Evolutionary conservation across 2,797 vertebrate species (phyloP), one percentile per base, ranked within the genome.

Genomic region (Limosa lapponica): DNA sequence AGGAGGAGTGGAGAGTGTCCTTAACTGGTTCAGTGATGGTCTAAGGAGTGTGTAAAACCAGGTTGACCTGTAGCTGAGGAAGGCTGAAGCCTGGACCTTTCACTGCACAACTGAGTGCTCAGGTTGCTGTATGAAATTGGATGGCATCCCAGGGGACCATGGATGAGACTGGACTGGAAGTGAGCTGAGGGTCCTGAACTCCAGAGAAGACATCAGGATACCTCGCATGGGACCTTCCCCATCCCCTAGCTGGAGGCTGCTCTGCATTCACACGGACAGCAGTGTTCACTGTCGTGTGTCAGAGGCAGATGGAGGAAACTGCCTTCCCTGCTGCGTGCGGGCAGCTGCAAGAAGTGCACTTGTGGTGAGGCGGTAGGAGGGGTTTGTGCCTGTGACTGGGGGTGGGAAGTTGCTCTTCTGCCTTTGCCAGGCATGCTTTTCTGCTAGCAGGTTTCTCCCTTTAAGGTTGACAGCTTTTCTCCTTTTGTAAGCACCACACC

Each of bases 231-330:
- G 46, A 51, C 44, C 22, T 87, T 69, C 20, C 17, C 62, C 13
- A 8, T 39, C 28, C 0, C 0, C 48, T 49, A 84, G 8, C 73
- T 65, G 1, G 2, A 41, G 41, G 11, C 15, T 82, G 37, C 22
- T 64, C 32, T 9, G 1, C 3, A 3, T 37, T 65, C 34, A 48
- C 17, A 30, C 20, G 30, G 37, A 4, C 32, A 48, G 2, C 32
- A 43, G 13, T 8, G 48, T 27, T 70, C 27, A 24, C 22, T 48
- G 52, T 3, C 0, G 0, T 44, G 24, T 55, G 39, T 14, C n/a
- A 34, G 36, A 30, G 36, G 16, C 65, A 87, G 65, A 43, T 7
- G 15, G 44, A 77, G 58, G 30, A 73, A 69, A 43, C 8, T 13
- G 20, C 25, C 54, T 75, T 18, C 64, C 59, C 36, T 78, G 24